Conservation (phyloP, 2,113 vertebrate genomes). For the Notothenia rossii region DNA sequence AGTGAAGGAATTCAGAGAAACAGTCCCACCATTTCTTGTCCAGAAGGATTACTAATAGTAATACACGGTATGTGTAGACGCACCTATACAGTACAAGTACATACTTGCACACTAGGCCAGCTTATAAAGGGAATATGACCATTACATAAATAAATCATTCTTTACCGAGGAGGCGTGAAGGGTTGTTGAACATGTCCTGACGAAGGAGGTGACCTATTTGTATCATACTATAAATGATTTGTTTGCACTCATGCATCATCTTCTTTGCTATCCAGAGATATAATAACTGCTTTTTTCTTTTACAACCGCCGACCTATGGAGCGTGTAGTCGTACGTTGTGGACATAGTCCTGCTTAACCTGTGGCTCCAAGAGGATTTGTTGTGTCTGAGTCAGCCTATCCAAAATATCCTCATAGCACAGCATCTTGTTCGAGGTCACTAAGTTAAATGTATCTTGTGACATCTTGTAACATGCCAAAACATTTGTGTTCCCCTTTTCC, state of each 20-base stretch:
- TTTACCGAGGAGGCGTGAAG: slow-evolving; percentile 3
- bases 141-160: slow-evolving; percentile 8
- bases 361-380: slow-evolving; percentile 12
- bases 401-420: background rate
- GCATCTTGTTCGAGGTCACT: too few species aligned
- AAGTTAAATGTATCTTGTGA: background rate
- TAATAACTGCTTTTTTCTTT: slow-evolving; percentile 9
- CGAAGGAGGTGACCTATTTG: slow-evolving; percentile 19
- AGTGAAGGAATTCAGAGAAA: slow-evolving; percentile 28
- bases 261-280: background rate
- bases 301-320: background rate
- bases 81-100: too few species aligned
- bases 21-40: slow-evolving; percentile 6
- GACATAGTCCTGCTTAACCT: slow-evolving; percentile 16
- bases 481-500: background rate
- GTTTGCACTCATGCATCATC: slow-evolving; percentile 23
- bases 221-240: slow-evolving; percentile 28
- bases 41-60: slow-evolving; percentile 6
- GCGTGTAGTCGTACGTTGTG: background rate
- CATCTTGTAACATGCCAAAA: background rate
- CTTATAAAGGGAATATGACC: background rate
- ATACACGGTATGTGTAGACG: too few species aligned
- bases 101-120: slow-evolving; percentile 9
- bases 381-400: slow-evolving; percentile 3
- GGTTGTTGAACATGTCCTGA: slow-evolving; percentile 21